A percentile compares a stretch with the other conserved stretches of the same genome.
phyloP scores from a whole-genome alignment of 2,797 vertebrate species.

The Takifugu rubripes region DNA sequence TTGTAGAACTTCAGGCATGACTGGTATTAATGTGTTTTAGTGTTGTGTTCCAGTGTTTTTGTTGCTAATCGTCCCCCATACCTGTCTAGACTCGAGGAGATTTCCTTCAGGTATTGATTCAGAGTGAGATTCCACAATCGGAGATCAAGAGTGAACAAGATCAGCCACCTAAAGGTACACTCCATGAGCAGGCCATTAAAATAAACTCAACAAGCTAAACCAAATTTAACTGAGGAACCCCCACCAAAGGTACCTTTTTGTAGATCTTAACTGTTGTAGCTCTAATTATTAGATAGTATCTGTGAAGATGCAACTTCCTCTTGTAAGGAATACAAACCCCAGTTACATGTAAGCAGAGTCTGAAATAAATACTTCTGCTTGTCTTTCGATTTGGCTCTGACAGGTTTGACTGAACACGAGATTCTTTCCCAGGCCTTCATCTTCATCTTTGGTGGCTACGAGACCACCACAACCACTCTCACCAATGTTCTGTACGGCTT shows the following conservation, averaged over 20 bases:
- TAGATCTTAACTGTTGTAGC: no score
- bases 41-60: not conserved
- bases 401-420: conserved; percentile 79
- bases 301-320: no score
- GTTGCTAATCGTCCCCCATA: conserved; percentile 7
- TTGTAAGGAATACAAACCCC: no score
- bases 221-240: no score
- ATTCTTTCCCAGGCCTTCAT: conserved; percentile 74
- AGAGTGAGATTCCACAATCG: conserved; percentile 55
- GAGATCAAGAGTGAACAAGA: conserved; percentile 35
- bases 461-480: conserved; percentile 70
- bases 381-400: not conserved
- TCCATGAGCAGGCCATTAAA: no score
- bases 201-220: no score
- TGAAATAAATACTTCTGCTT: not conserved
- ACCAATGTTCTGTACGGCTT: conserved; percentile 62
- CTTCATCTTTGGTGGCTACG: conserved; percentile 76
- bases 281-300: no score
- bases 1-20: not conserved
- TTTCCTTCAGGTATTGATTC: conserved; percentile 67
- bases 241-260: no score
- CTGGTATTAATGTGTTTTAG: not conserved
- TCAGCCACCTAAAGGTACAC: conserved; percentile 63
- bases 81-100: conserved; percentile 38
- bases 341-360: no score